These are phyloP conservation scores for Tarsius wallacei DNA, from an alignment of 2,797 vertebrate genomes.

Conservation along the genomic window DNA sequence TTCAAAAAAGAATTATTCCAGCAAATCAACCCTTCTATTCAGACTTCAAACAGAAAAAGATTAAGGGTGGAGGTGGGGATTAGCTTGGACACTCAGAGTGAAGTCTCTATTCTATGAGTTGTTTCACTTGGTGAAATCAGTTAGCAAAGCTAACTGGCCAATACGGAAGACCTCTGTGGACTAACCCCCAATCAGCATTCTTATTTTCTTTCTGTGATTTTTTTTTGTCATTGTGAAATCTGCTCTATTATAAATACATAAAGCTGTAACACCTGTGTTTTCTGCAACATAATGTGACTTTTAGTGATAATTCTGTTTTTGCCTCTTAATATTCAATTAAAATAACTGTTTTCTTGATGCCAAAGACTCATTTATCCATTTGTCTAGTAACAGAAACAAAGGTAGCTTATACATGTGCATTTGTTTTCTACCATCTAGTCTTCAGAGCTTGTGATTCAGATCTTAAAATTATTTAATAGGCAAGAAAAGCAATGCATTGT, in stretches of 20 bases:
- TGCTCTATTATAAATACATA: slow-evolving; percentile 23
- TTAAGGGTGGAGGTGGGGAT: neutral
- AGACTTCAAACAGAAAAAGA: neutral
- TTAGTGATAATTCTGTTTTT: slow-evolving; percentile 44
- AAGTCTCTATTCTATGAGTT: neutral
- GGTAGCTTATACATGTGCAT: slow-evolving; percentile 49
- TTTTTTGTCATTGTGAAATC: slow-evolving; percentile 15
- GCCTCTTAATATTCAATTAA: slow-evolving; percentile 64
- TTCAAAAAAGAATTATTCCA: neutral
- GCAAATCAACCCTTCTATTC: neutral
- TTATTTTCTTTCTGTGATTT: neutral
- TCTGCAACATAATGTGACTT: neutral
- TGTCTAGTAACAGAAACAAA: slow-evolving; percentile 73
- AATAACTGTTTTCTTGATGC: slow-evolving; percentile 68
- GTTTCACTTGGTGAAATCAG: neutral
- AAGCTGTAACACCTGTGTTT: slow-evolving; percentile 52
- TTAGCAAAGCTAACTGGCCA: neutral
- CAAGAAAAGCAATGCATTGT: neutral
- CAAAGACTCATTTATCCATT: slow-evolving; percentile 54
- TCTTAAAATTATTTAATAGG: slow-evolving; percentile 45
- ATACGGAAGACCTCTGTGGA: neutral
- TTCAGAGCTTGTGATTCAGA: slow-evolving; percentile 33
- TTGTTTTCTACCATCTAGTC: slow-evolving; percentile 52
- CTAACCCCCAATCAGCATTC: neutral
- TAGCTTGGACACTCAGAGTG: neutral